These are phyloP conservation scores for Hemistola chrysoprasaria DNA, from an alignment of 2,888 invertebrate species.

Conservation along the genomic window DNA sequence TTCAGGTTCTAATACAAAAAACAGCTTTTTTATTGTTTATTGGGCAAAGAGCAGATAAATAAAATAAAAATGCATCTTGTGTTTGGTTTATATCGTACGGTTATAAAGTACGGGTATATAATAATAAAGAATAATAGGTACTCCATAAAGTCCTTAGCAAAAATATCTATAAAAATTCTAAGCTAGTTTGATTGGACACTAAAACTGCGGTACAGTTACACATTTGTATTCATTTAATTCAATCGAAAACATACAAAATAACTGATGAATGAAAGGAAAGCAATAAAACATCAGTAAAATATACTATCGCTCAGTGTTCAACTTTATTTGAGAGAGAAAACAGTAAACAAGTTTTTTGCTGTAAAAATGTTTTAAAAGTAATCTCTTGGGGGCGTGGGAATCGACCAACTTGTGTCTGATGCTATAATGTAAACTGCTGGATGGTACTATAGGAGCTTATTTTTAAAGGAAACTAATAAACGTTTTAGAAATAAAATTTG, in stretches of 20 bases:
- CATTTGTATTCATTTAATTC: slow-evolving; percentile 3
- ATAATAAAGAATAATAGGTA: no score
- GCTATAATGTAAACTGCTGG: background rate
- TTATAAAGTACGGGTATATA: no score
- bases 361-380: slow-evolving; percentile 11
- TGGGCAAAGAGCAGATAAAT: no score
- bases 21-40: no score
- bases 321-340: slow-evolving; percentile 15
- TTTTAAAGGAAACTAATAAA: no score
- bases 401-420: slow-evolving; percentile 10
- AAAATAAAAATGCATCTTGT: no score
- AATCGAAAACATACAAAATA: slow-evolving; percentile 8
- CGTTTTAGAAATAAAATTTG: no score
- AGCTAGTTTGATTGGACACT: no score
- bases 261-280: slow-evolving; percentile 5
- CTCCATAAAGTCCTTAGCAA: no score
- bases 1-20: no score
- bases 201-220: background rate
- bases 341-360: slow-evolving; percentile 18
- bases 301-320: slow-evolving; percentile 10
- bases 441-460: background rate
- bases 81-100: no score
- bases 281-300: slow-evolving; percentile 15
- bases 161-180: no score
- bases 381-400: slow-evolving; percentile 18